These are phyloP conservation scores for Sclerurus mexicanus DNA, from an alignment of 2,113 vertebrate species.

Conservation along the genomic window DNA sequence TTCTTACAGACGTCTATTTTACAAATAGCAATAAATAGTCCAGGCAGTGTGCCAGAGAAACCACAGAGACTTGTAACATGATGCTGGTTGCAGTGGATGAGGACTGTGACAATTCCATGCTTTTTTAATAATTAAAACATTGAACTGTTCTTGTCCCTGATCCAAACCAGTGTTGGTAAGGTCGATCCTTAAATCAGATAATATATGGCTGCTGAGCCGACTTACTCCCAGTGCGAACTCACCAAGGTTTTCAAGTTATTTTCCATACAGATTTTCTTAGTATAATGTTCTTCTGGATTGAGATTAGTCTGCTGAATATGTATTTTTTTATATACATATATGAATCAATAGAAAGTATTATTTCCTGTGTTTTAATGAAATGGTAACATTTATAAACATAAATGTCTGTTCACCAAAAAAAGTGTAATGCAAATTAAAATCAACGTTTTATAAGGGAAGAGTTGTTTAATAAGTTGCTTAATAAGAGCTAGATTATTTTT, in stretches of 20 bases:
- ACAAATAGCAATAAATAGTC: slow-evolving; percentile 74
- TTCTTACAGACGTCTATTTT: slow-evolving; percentile 71
- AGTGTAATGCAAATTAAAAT: neutral
- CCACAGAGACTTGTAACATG: slow-evolving; percentile 63
- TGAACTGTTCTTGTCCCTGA: neutral
- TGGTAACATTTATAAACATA: neutral
- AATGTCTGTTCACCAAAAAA: neutral
- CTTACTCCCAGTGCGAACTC: neutral
- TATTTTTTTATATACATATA: neutral
- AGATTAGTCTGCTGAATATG: neutral
- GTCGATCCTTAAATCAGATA: neutral
- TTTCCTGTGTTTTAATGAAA: neutral
- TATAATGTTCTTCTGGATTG: neutral
- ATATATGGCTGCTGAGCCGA: neutral
- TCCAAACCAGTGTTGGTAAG: neutral
- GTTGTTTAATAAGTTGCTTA: neutral
- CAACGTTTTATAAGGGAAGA: neutral
- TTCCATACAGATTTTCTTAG: neutral
- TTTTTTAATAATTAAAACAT: slow-evolving; percentile 60
- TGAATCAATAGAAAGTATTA: neutral
- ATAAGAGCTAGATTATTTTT: neutral
- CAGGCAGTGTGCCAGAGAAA: slow-evolving; percentile 52
- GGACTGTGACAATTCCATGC: slow-evolving; percentile 44
- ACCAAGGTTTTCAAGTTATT: neutral
- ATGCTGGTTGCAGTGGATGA: slow-evolving; percentile 13